Conservation (phyloP, 2,888 invertebrate genomes). For the Trissolcus brochymenae region DNA sequence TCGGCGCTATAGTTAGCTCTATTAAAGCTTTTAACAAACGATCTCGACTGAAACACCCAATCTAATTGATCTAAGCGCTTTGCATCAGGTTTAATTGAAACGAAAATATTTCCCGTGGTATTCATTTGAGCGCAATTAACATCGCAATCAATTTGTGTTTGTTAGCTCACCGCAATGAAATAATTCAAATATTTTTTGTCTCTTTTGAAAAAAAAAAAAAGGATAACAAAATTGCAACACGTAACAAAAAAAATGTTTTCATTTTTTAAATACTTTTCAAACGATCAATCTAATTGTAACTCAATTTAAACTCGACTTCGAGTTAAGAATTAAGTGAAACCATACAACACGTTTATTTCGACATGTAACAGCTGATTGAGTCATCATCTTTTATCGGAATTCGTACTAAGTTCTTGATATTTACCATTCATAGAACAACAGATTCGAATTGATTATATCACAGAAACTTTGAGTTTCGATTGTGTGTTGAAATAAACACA, state of each 20-base stretch:
- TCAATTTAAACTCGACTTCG: neutral
- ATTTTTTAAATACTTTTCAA: neutral
- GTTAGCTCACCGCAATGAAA: constrained; percentile 21
- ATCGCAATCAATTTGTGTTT: constrained; percentile 13
- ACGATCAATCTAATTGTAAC: no score
- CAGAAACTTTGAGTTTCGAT: constrained; percentile 15
- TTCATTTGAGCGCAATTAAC: constrained; percentile 22
- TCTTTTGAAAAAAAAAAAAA: constrained; percentile 10
- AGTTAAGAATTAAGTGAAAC: neutral
- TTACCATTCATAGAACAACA: constrained; percentile 27
- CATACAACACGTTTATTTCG: constrained; percentile 6
- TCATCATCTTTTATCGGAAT: constrained; percentile 19
- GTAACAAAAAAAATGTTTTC: neutral
- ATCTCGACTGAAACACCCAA: no score
- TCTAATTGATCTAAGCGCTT: no score
- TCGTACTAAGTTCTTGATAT: constrained; percentile 12
- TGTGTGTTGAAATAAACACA: constrained; percentile 17
- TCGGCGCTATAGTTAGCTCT: constrained; percentile 43
- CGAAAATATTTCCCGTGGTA: neutral
- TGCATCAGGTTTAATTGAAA: no score
- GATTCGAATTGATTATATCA: constrained; percentile 35
- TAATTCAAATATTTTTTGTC: constrained; percentile 43
- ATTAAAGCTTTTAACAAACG: constrained; percentile 17
- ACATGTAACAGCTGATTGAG: constrained; percentile 9
- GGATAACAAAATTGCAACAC: no score